phyloP scores from a whole-genome alignment of 2,113 vertebrate genomes.

The Pteronura brasiliensis region DNA sequence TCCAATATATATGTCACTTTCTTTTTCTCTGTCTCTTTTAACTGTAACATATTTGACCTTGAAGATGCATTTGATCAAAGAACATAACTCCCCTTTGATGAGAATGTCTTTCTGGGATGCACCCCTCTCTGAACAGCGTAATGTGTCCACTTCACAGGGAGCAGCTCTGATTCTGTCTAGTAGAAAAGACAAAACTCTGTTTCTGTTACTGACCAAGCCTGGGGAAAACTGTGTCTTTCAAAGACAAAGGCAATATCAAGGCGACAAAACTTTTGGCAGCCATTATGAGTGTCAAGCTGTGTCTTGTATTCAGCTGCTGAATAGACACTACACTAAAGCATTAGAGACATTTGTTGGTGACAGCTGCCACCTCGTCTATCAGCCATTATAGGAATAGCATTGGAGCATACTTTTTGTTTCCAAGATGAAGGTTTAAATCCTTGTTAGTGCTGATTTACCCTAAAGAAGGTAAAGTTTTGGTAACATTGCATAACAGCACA shows the following conservation, averaged over 20 bases:
- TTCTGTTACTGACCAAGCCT: neutral
- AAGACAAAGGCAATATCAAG: slow-evolving; percentile 15
- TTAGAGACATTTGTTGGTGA: slow-evolving; percentile 7
- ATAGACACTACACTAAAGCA: neutral
- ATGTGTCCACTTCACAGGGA: neutral
- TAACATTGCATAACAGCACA: neutral
- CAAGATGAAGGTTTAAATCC: neutral
- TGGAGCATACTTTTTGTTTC: neutral
- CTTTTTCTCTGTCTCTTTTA: neutral
- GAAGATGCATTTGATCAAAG: slow-evolving; percentile 9
- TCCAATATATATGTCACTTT: neutral
- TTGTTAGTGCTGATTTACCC: neutral
- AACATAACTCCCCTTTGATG: neutral
- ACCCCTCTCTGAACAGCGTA: neutral
- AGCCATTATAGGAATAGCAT: slow-evolving; percentile 11
- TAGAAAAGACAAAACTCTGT: neutral
- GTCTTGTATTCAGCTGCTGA: neutral
- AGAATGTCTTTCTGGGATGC: neutral
- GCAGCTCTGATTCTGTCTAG: neutral
- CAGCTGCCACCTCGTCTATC: slow-evolving; percentile 30
- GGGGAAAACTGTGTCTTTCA: slow-evolving; percentile 1
- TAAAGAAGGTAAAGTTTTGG: neutral
- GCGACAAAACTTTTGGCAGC: slow-evolving; percentile 21
- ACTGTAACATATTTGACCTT: neutral
- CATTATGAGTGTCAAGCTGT: slow-evolving; percentile 43